Percentiles rank a stretch among this genome's conserved stretches.
These are phyloP conservation scores for Channa striata DNA, from an alignment of 2,797 vertebrate species.

Conservation along the genomic window DNA sequence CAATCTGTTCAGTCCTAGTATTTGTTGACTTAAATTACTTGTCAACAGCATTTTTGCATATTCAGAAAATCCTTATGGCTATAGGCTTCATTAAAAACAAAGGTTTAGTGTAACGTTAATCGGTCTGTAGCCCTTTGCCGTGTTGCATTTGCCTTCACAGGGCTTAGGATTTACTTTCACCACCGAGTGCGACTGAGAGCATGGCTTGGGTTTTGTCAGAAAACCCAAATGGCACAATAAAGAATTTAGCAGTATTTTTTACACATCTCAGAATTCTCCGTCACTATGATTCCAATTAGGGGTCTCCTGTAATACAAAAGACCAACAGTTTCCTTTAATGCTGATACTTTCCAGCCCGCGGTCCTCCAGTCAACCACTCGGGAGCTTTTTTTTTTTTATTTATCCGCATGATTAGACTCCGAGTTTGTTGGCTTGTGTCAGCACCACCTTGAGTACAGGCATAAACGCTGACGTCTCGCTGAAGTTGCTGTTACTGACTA, in stretches of 20 bases:
- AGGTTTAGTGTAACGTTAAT: neutral
- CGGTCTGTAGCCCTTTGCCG: conserved; percentile 20
- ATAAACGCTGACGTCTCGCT: conserved; percentile 99
- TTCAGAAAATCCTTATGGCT: neutral
- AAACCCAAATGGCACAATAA: conserved; percentile 59
- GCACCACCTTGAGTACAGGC: conserved; percentile 97
- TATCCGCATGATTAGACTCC: conserved; percentile 86
- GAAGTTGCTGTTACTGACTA: conserved; percentile 98
- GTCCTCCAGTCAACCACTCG: neutral
- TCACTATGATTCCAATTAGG: conserved; percentile 11
- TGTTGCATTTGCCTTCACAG: neutral
- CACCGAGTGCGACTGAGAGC: conserved; percentile 58
- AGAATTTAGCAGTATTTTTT: conserved; percentile 32
- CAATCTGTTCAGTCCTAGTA: neutral
- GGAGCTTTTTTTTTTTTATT: neutral
- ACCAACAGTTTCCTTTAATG: neutral
- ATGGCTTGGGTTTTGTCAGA: conserved; percentile 71
- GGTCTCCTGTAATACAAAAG: conserved; percentile 25
- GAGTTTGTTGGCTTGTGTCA: conserved; percentile 96
- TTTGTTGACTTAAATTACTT: no score
- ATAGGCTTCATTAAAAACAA: neutral
- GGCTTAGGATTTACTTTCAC: conserved; percentile 54
- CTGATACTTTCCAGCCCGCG: neutral
- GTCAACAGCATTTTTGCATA: conserved; percentile 1
- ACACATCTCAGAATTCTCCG: conserved; percentile 33